phyloP scores from a whole-genome alignment of 2,797 vertebrate species.

The Gallirallus australis region DNA sequence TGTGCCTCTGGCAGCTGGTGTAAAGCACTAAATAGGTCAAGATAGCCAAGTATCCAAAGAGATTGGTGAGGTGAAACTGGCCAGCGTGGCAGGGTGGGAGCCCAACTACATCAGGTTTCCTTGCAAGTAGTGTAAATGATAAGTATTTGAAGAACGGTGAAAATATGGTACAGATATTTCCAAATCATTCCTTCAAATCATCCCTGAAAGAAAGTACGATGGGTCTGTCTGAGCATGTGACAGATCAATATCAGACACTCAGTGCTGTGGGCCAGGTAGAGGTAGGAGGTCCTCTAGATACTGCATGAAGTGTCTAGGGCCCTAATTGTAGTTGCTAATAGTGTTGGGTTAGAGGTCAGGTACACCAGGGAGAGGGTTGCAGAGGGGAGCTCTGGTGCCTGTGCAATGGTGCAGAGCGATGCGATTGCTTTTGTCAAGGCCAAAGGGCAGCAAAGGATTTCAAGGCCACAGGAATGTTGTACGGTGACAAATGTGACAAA shows the following conservation, averaged over 20 bases:
- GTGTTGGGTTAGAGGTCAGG: background rate
- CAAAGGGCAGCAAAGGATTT: background rate
- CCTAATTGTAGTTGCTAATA: background rate
- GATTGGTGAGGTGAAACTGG: background rate
- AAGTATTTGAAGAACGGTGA: background rate
- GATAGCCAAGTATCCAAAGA: background rate
- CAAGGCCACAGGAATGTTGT: accelerated
- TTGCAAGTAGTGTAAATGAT: background rate
- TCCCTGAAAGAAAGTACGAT: background rate
- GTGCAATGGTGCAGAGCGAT: accelerated
- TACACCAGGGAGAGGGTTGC: background rate
- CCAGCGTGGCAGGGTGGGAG: background rate
- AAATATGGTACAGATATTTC: background rate
- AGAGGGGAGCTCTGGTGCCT: accelerated
- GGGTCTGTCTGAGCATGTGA: background rate
- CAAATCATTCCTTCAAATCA: background rate
- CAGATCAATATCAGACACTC: background rate
- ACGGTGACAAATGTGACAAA: background rate
- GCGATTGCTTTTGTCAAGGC: accelerated
- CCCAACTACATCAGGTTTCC: background rate
- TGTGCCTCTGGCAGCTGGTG: background rate
- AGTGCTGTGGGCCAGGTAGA: accelerated
- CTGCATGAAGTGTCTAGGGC: background rate
- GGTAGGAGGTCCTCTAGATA: background rate
- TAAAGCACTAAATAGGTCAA: background rate